These are phyloP conservation scores for Augiades crinisus DNA, from an alignment of 2,888 invertebrate species.

Conservation along the genomic window DNA sequence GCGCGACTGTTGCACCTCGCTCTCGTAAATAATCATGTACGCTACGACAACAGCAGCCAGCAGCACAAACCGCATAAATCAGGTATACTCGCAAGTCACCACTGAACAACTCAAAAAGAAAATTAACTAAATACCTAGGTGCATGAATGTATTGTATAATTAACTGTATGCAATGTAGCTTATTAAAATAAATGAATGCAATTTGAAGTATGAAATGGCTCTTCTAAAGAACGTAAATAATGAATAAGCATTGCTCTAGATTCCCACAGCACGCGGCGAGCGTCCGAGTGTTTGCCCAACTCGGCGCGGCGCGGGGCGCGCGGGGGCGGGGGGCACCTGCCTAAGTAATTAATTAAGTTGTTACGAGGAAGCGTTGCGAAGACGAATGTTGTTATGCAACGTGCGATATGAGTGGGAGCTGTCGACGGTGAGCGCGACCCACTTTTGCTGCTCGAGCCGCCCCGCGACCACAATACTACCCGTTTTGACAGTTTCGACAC, in stretches of 20 bases:
- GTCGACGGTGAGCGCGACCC: neutral
- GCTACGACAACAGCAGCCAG: no score
- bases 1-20: no score
- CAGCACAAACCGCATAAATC: no score
- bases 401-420: neutral
- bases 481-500: neutral
- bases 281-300: slow-evolving; percentile 7
- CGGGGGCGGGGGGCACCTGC: neutral
- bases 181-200: no score
- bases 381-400: slow-evolving; percentile 25
- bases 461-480: neutral
- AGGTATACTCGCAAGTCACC: no score
- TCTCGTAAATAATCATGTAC: no score
- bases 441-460: neutral
- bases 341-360: neutral
- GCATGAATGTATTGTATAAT: no score
- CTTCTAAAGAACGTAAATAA: neutral
- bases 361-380: slow-evolving; percentile 22
- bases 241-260: neutral
- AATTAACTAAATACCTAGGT: no score
- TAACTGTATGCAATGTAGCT: no score
- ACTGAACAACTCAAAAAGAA: no score
- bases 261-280: neutral
- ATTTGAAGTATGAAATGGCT: no score
- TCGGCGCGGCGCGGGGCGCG: no score